Base-by-base conservation (phyloP, 2,797 vertebrate genomes). In the Danio choprae region DNA sequence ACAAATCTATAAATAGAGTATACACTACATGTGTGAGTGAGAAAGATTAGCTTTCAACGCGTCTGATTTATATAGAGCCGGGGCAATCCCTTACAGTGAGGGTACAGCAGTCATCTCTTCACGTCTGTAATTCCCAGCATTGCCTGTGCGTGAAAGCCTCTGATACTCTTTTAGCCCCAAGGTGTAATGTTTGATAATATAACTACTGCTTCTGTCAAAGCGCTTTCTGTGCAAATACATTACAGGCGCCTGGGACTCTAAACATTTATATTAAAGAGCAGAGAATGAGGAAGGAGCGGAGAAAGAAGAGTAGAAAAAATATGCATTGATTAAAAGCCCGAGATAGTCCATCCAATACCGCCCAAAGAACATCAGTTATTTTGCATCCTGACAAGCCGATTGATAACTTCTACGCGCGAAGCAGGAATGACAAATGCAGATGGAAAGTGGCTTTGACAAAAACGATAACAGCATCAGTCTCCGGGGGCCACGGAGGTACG, bases 381-480 rank as follows among this genome's bases (percentile, higher is more conserved):
- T 98, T 98, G 96, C 96, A 98, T 99, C 96, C 95, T 97, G 97
- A 99, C 97, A 94, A 92, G 89, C 93, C 97, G 96, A 99, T 99
- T 98, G 97, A 98, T 99, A 98, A 98, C 96, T 98, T 94, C 94
- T 96, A 98, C 97, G 97, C 94, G 96, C 95, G 95, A 94, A 81
- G 96, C 93, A 90, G 93, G 96, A 95, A 97, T 97, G 97, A 98
- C 96, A 96, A 98, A 99, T 98, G 96, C 92, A 92, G 95, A 96
- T 94, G 96, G 96, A 97, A 98, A 99, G 94, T 95, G 95, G 95
- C 96, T 98, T 96, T 97, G 97, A 99, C 97, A 98, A 98, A 98
- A 98, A 97, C 95, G 97, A 99, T 99, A 98, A 98, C 96, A 93
- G 95, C 95, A 96, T 97, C 95, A 95, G 96, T 98, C 97, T 98